Percentiles rank a stretch among this genome's conserved stretches.
Conservation (phyloP, 2,888 invertebrate genomes). For the Volucella inanis region DNA sequence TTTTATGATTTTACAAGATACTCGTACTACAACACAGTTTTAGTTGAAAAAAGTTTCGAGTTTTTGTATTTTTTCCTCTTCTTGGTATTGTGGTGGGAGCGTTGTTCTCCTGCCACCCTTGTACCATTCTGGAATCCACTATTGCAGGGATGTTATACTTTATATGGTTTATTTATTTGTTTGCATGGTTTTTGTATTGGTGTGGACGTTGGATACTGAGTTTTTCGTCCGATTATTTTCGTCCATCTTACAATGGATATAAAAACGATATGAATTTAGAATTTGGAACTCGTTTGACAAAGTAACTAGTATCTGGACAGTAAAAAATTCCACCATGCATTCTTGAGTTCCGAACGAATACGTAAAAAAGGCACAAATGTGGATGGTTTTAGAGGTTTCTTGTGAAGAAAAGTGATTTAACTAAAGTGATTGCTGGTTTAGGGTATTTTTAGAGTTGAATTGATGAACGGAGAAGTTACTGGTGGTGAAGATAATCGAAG, state of each 20-base stretch:
- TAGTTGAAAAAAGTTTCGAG: slow-evolving; percentile 59
- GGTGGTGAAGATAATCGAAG: no score
- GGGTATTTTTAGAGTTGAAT: slow-evolving; percentile 55
- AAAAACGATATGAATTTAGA: slow-evolving; percentile 70
- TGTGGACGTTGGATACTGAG: slow-evolving; percentile 34
- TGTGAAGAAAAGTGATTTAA: slow-evolving; percentile 57
- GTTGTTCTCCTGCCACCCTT: not conserved
- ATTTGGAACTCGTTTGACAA: slow-evolving; percentile 53
- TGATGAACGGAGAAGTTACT: slow-evolving; percentile 52
- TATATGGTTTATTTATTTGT: slow-evolving; percentile 71
- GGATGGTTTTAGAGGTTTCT: not conserved
- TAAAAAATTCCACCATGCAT: slow-evolving; percentile 55
- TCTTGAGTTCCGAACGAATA: slow-evolving; percentile 34
- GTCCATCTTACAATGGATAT: slow-evolving; percentile 64
- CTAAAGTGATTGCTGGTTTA: slow-evolving; percentile 69
- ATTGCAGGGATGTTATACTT: slow-evolving; percentile 58
- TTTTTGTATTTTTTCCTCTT: slow-evolving; percentile 9
- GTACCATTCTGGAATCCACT: not conserved
- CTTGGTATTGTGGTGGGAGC: slow-evolving; percentile 8
- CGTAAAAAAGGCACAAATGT: slow-evolving; percentile 11
- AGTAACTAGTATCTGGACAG: slow-evolving; percentile 26
- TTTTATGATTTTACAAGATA: slow-evolving; percentile 73
- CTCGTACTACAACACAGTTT: slow-evolving; percentile 61
- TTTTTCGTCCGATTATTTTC: slow-evolving; percentile 60
- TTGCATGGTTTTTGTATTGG: slow-evolving; percentile 52